Evolutionary conservation across 2,797 vertebrate genomes (phyloP), one percentile per base, ranked within the genome.

Genomic region (Poecilia wingei): DNA sequence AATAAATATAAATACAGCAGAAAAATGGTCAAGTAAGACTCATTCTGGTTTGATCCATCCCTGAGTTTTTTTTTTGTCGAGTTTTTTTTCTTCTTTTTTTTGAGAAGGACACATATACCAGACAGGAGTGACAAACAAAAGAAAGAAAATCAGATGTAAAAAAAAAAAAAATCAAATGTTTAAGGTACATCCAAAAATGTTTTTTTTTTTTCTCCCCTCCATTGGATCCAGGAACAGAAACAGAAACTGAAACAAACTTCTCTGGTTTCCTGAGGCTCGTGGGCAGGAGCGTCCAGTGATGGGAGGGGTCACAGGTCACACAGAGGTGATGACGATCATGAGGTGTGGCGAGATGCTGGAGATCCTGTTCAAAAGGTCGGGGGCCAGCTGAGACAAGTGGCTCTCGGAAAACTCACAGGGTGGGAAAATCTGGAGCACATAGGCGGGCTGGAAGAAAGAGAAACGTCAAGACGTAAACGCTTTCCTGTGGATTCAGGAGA

Each of bases 341-440:
- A 99, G 97, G 95, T 99, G 98, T 84, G 98, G 98, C 28, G 98
- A 99, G 94, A 99, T 99, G 95, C 95, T 99, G 94, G 98, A 99
- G 94, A 99, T 98, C 94, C 98, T 97, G 96, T 98, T 98, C 2
- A 99, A 97, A 72, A 99, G 97, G 92, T 99, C 98, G 0, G 98
- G 98, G 80, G 98, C 98, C 0, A 99, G 96, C 75, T 98, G 97
- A 70, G 98, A 98, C 77, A 99, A 94, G 91, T 99, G 98, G 91
- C 97, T 98, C 90, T 99, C 98, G 0, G 98, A 99, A 93, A 99
- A 99, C 82, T 99, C 98, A 0, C 98, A 99, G 20, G 98, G 98
- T 8, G 98, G 98, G 94, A 99, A 99, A 91, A 99, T 99, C 95
- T 99, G 98, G 84, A 99, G 96, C 91, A 99, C 98, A 1, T 98